These are phyloP conservation scores for Heliconius congener DNA, from an alignment of 1,140 invertebrate genomes.

Conservation along the genomic window DNA sequence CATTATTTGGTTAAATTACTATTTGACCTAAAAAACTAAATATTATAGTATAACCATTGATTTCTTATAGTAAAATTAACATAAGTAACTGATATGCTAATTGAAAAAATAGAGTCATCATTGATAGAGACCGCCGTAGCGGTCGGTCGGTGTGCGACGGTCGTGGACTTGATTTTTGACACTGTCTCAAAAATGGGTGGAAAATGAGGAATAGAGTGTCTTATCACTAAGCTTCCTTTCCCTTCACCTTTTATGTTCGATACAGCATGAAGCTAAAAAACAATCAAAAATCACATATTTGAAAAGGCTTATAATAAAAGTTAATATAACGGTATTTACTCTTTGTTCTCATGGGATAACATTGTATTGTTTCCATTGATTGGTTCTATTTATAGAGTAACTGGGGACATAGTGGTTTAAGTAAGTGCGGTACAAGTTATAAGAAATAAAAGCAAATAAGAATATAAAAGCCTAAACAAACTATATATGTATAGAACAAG, in stretches of 20 bases:
- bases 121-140: no score
- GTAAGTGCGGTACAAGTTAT: background rate
- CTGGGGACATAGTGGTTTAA: background rate
- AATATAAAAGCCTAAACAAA: background rate
- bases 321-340: conserved; percentile 5
- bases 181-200: no score
- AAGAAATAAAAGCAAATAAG: background rate
- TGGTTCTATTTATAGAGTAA: conserved; percentile 8
- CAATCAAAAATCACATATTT: background rate
- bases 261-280: background rate
- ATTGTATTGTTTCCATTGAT: conserved; percentile 15
- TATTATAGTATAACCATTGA: background rate
- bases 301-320: background rate
- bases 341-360: conserved; percentile 13
- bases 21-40: no score
- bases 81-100: background rate
- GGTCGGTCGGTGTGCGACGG: no score
- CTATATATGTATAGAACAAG: no score
- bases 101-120: background rate
- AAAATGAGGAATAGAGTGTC: no score
- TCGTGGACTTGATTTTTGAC: no score
- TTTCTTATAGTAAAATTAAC: background rate
- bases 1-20: no score
- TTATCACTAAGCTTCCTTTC: no score
- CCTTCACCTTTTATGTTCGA: no score